These are phyloP conservation scores for Melipona quadrifasciata DNA, from an alignment of 1,140 invertebrate species.

Conservation along the genomic window DNA sequence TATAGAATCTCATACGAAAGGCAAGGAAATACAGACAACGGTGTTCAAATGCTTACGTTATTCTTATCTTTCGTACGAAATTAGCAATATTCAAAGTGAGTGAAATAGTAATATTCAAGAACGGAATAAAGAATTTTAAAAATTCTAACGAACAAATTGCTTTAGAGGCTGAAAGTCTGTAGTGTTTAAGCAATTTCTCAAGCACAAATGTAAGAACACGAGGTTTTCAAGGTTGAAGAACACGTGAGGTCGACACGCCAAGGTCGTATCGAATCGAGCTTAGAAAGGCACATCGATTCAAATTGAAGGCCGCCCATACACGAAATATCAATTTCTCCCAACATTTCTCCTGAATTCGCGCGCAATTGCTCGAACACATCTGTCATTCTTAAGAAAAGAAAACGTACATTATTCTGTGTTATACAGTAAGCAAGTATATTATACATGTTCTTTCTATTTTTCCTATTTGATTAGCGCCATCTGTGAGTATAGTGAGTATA, in stretches of 20 bases:
- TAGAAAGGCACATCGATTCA: constrained; percentile 29
- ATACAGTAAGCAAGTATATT: neutral
- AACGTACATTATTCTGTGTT: no score
- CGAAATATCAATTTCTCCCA: neutral
- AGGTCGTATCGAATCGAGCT: constrained; percentile 21
- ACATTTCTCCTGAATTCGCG: neutral
- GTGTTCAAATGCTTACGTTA: no score
- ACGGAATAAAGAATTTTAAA: no score
- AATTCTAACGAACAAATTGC: no score
- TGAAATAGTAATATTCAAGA: no score
- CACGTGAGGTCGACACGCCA: neutral
- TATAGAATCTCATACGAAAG: no score
- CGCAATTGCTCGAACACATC: neutral
- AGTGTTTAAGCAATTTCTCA: neutral
- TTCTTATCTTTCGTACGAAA: no score
- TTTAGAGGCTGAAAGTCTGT: no score
- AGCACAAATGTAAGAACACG: neutral
- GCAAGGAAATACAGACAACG: no score
- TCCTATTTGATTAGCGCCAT: neutral
- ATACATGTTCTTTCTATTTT: neutral
- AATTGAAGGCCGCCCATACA: constrained; percentile 20
- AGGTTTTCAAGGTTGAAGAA: neutral
- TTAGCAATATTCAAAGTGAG: no score
- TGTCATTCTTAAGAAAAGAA: neutral
- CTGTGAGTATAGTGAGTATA: no score